phyloP scores from a whole-genome alignment of 2,888 invertebrate genomes.

The Myopa testacea region DNA sequence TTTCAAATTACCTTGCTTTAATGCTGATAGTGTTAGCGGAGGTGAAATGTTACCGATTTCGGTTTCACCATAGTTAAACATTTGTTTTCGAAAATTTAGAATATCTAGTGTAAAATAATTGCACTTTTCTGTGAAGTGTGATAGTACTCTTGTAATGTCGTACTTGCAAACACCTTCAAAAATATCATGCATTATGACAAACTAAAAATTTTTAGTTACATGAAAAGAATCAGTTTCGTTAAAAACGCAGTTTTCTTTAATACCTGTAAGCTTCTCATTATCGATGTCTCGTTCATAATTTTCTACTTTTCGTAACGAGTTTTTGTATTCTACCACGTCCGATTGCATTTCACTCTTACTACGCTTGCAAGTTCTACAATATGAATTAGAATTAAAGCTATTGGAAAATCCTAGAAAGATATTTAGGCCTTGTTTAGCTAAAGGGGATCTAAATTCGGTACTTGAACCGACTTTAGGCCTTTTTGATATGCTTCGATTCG shows the following conservation, averaged over 20 bases:
- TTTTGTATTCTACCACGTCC: slow-evolving; percentile 17
- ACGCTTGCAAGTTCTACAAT: slow-evolving; percentile 22
- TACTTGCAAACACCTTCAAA: slow-evolving; percentile 25
- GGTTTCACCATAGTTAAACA: slow-evolving; percentile 41
- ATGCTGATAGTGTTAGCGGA: slow-evolving; percentile 30
- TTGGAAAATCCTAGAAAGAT: slow-evolving; percentile 40
- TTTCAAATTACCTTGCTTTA: slow-evolving; percentile 41
- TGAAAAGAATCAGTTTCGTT: slow-evolving; percentile 26
- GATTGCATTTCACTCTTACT: slow-evolving; percentile 18
- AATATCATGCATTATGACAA: slow-evolving; percentile 22
- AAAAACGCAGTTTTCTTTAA: slow-evolving; percentile 26
- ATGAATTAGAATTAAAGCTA: slow-evolving; percentile 33
- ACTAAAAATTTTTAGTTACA: slow-evolving; percentile 30
- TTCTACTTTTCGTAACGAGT: slow-evolving; percentile 19
- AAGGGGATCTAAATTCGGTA: too few relatives aligned
- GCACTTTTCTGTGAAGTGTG: slow-evolving; percentile 25
- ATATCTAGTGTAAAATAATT: slow-evolving; percentile 39
- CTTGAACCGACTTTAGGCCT: too few relatives aligned
- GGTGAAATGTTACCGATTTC: slow-evolving; percentile 43
- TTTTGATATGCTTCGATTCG: too few relatives aligned
- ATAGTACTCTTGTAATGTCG: slow-evolving; percentile 20
- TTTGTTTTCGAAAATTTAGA: slow-evolving; percentile 42
- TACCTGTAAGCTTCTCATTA: slow-evolving; percentile 29
- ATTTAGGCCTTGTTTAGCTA: slow-evolving; percentile 30
- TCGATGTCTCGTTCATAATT: slow-evolving; percentile 21